A percentile compares a stretch with the other conserved stretches of the same genome.
phyloP scores from a whole-genome alignment of 2,797 vertebrate genomes.

The Myotis daubentonii region DNA sequence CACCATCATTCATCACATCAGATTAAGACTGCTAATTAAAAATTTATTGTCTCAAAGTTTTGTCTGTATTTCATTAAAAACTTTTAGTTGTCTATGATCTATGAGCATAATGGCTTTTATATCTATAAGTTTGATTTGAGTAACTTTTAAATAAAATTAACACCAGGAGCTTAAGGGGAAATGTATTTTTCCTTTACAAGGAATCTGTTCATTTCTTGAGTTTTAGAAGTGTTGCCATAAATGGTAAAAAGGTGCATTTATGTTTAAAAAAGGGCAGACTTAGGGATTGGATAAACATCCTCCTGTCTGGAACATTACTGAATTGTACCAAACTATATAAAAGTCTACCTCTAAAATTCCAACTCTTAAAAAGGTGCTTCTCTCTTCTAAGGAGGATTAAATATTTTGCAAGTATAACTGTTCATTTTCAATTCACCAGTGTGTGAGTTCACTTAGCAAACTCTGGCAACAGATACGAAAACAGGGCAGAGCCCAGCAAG shows the following conservation, averaged over 20 bases:
- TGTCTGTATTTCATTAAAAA: constrained; percentile 65
- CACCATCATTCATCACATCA: constrained; percentile 5
- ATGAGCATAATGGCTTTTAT: constrained; percentile 20
- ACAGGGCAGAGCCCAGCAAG: not conserved
- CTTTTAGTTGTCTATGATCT: constrained; percentile 36
- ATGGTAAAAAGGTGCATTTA: constrained; percentile 69
- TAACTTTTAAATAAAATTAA: constrained; percentile 70
- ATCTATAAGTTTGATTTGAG: constrained; percentile 46
- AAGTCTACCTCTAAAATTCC: constrained; percentile 55
- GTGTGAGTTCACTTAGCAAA: constrained; percentile 38
- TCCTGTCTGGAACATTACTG: constrained; percentile 66
- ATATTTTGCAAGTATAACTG: constrained; percentile 53
- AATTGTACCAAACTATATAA: constrained; percentile 68
- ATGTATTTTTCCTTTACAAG: constrained; percentile 46
- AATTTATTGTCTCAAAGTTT: constrained; percentile 46
- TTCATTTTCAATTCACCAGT: constrained; percentile 30
- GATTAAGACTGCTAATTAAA: constrained; percentile 64
- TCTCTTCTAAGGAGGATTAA: constrained; percentile 27
- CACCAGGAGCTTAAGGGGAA: not conserved
- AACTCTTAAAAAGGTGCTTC: constrained; percentile 45
- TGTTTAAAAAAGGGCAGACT: constrained; percentile 57
- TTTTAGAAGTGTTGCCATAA: constrained; percentile 59
- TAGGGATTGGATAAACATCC: constrained; percentile 64
- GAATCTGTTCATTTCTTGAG: constrained; percentile 66
- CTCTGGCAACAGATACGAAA: not conserved